phyloP scores from a whole-genome alignment of 2,113 vertebrate species.

The Tragulus kanchil region DNA sequence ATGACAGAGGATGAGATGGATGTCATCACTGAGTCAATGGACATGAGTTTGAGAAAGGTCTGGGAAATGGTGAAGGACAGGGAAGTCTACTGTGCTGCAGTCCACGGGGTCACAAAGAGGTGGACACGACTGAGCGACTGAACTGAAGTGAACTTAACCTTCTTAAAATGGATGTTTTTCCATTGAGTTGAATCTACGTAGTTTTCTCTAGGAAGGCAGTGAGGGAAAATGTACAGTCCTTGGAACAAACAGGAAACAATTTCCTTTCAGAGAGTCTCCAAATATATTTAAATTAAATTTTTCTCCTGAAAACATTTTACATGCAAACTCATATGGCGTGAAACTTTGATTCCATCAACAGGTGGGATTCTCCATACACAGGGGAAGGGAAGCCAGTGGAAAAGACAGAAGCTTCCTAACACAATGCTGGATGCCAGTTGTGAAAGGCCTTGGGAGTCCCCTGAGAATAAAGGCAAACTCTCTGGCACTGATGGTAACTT shows the following conservation, averaged over 20 bases:
- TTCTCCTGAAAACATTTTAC: neutral
- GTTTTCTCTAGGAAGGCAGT: neutral
- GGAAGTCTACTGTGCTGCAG: no score
- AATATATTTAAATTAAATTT: neutral
- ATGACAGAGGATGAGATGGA: no score
- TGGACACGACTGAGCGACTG: no score
- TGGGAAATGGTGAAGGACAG: no score
- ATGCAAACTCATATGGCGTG: neutral
- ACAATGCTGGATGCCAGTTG: no score
- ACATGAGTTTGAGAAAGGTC: no score
- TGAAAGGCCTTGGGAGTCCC: neutral
- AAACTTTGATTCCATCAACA: neutral
- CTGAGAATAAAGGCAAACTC: neutral
- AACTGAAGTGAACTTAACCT: neutral
- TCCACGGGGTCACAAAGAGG: no score
- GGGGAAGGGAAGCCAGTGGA: neutral
- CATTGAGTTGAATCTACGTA: neutral
- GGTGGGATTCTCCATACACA: neutral
- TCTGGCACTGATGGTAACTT: neutral
- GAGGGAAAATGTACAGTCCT: neutral
- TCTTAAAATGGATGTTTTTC: neutral
- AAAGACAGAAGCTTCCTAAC: fast-evolving
- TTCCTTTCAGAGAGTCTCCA: neutral
- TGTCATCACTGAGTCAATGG: no score
- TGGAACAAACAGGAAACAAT: neutral